Percentiles rank a stretch among this genome's conserved stretches.
Conservation (phyloP, 2,888 invertebrate species). For the Apamea anceps region DNA sequence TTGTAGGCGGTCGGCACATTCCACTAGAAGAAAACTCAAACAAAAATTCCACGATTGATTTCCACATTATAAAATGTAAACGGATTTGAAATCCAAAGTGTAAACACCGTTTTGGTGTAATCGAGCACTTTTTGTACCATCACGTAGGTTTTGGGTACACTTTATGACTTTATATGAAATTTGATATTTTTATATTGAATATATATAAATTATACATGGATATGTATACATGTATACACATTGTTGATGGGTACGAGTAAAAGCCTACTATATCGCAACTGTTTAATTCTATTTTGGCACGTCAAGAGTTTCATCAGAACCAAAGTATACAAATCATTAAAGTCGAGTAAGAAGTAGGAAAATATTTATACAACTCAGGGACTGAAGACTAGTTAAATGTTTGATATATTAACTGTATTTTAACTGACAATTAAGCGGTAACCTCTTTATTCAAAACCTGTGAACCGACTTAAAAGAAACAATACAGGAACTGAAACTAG, state of each 20-base stretch:
- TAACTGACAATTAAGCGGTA: constrained; percentile 88
- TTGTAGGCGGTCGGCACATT: constrained; percentile 90
- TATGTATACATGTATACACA: constrained; percentile 91
- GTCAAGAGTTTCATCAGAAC: constrained; percentile 90
- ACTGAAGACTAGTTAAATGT: constrained; percentile 90
- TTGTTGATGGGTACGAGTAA: constrained; percentile 90
- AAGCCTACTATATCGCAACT: constrained; percentile 90
- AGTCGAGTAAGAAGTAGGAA: constrained; percentile 90
- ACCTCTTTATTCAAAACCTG: constrained; percentile 89
- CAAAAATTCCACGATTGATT: constrained; percentile 89
- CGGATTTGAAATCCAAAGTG: constrained; percentile 87
- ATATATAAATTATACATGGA: constrained; percentile 90
- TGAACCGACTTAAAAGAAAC: constrained; percentile 83
- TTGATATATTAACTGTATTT: constrained; percentile 90
- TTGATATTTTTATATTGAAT: constrained; percentile 90
- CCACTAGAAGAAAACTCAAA: constrained; percentile 87
- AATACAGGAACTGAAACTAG: constrained; percentile 88
- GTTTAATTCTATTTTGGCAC: constrained; percentile 90
- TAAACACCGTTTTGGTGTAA: constrained; percentile 87
- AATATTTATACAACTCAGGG: constrained; percentile 90
- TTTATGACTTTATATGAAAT: constrained; percentile 91
- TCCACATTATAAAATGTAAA: constrained; percentile 87
- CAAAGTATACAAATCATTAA: constrained; percentile 91
- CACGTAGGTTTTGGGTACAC: constrained; percentile 91
- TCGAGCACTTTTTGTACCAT: constrained; percentile 89